A percentile compares a stretch with the other conserved stretches of the same genome.
phyloP scores from a whole-genome alignment of 2,888 invertebrate genomes.

The Eurytoma californica region DNA sequence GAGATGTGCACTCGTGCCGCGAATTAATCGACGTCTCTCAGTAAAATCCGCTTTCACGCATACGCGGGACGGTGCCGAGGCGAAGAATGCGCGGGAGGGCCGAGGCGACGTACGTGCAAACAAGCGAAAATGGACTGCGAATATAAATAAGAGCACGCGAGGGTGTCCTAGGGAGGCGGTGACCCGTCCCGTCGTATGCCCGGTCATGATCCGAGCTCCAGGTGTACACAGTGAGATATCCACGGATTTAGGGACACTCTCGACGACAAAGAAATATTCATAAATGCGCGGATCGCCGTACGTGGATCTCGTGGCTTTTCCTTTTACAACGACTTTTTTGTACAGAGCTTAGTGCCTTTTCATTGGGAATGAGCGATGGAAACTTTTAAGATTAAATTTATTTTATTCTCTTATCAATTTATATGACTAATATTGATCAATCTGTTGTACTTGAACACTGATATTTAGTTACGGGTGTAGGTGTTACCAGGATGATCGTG shows the following conservation, averaged over 20 bases:
- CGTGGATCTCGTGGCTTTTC: not conserved
- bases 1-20: conserved; percentile 25
- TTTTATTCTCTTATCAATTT: no score
- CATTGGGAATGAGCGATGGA: no score
- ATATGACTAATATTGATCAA: no score
- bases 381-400: no score
- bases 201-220: conserved; percentile 71
- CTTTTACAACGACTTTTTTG: no score
- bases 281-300: conserved; percentile 40
- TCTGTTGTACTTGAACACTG: no score
- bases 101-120: conserved; percentile 72
- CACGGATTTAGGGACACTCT: conserved; percentile 70
- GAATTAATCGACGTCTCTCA: conserved; percentile 47
- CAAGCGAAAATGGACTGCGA: conserved; percentile 75
- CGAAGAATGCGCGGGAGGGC: conserved; percentile 41
- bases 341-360: no score
- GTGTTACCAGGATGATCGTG: no score
- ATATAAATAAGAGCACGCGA: conserved; percentile 69
- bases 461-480: no score
- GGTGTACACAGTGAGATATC: conserved; percentile 55
- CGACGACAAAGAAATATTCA: conserved; percentile 54
- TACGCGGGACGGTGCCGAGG: not conserved
- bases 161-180: conserved; percentile 60
- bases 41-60: conserved; percentile 1
- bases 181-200: conserved; percentile 73